Conservation (phyloP, 2,797 vertebrate species). For the Sciurus vulgaris region DNA sequence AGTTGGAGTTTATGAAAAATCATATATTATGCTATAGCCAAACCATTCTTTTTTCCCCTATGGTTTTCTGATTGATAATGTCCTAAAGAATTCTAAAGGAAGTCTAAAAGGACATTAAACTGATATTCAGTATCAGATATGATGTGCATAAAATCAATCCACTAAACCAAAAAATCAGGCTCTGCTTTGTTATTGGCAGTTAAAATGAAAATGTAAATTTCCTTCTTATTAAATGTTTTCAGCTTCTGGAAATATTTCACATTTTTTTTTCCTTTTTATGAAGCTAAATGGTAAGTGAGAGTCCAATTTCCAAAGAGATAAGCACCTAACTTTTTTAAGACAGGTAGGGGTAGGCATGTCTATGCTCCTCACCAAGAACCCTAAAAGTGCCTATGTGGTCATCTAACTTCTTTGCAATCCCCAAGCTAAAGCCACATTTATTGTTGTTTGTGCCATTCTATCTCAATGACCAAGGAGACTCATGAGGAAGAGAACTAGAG, state of each 20-base stretch:
- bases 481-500: not conserved
- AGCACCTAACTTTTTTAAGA: not conserved
- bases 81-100: not conserved
- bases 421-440: not conserved
- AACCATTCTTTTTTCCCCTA: not conserved
- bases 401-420: not conserved
- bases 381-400: not conserved
- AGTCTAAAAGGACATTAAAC: not conserved
- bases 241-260: not conserved
- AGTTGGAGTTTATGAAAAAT: constrained; percentile 19
- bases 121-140: not conserved
- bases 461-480: not conserved
- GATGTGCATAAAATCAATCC: not conserved
- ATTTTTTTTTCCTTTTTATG: not conserved
- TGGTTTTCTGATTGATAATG: not conserved
- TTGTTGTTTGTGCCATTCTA: not conserved
- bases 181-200: not conserved
- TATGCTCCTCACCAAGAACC: not conserved
- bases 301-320: not conserved
- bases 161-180: not conserved
- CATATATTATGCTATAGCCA: not conserved
- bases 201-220: constrained; percentile 42
- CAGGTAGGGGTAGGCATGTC: not conserved
- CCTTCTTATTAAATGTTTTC: not conserved
- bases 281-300: not conserved